Conservation (phyloP, 2,888 invertebrate genomes). For the Amphipyra berbera region DNA sequence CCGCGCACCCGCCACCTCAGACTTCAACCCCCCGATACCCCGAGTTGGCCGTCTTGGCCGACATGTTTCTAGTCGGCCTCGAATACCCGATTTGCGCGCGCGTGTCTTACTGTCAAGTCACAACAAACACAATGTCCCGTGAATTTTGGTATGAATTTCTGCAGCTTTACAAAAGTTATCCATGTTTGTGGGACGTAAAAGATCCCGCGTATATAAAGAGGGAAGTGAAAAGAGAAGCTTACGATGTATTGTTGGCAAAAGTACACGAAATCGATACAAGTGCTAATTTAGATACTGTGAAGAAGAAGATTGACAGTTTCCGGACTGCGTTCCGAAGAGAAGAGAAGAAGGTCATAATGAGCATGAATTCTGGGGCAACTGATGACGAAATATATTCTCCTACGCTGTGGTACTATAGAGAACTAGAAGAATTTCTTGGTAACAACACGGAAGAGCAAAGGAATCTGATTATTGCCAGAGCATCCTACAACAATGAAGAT, state of each 20-base stretch:
- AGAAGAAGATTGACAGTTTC: slow-evolving; percentile 45
- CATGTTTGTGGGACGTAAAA: slow-evolving; percentile 41
- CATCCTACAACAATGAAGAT: slow-evolving; percentile 30
- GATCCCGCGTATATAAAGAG: slow-evolving; percentile 25
- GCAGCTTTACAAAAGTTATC: slow-evolving; percentile 37
- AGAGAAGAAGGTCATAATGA: slow-evolving; percentile 39
- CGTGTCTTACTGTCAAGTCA: slow-evolving; percentile 7
- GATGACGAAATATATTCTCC: slow-evolving; percentile 32
- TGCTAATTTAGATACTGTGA: slow-evolving; percentile 27
- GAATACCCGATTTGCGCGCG: slow-evolving; percentile 32
- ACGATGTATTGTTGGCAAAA: slow-evolving; percentile 34
- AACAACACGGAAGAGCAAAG: slow-evolving; percentile 35
- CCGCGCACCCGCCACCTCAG: slow-evolving; percentile 3
- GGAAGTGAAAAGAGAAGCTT: slow-evolving; percentile 31
- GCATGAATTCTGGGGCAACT: slow-evolving; percentile 33
- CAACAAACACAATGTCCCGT: slow-evolving; percentile 39
- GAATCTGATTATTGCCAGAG: slow-evolving; percentile 13
- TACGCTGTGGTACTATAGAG: slow-evolving; percentile 42
- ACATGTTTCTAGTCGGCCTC: slow-evolving; percentile 41
- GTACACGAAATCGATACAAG: slow-evolving; percentile 29
- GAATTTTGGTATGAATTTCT: slow-evolving; percentile 47
- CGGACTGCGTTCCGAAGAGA: slow-evolving; percentile 42
- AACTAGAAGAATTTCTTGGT: slow-evolving; percentile 42
- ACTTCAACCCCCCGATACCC: slow-evolving; percentile 4
- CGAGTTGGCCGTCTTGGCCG: slow-evolving; percentile 28